Conservation (phyloP, 2,888 invertebrate genomes). For the Dynastes grantii region DNA sequence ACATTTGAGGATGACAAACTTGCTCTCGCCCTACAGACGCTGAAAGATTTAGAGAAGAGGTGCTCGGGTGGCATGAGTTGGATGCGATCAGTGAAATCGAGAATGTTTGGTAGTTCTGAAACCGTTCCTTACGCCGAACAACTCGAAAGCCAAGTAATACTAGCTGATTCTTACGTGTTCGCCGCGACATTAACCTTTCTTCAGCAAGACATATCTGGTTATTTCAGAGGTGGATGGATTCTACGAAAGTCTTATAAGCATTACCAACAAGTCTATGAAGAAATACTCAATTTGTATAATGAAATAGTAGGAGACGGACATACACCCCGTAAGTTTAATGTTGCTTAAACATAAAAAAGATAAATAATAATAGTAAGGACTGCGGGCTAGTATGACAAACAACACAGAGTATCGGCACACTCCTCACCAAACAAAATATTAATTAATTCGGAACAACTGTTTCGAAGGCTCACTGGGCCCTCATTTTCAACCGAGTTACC, state of each 20-base stretch:
- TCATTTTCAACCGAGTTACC: too few species aligned
- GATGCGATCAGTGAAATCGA: conserved; percentile 73
- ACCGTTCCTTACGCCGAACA: conserved; percentile 67
- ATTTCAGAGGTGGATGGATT: conserved; percentile 79
- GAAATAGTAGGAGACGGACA: conserved; percentile 68
- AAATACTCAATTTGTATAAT: conserved; percentile 74
- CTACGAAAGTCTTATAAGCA: conserved; percentile 81
- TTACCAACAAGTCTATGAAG: conserved; percentile 77
- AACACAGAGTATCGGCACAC: too few species aligned
- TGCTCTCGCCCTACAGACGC: conserved; percentile 72
- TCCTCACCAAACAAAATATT: too few species aligned
- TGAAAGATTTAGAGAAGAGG: conserved; percentile 69
- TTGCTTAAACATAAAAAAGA: background rate
- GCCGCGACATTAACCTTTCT: conserved; percentile 78
- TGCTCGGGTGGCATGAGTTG: conserved; percentile 68
- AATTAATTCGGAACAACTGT: too few species aligned
- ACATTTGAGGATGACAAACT: conserved; percentile 81
- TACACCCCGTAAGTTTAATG: conserved; percentile 57
- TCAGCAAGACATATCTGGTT: conserved; percentile 78
- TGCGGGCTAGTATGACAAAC: too few species aligned
- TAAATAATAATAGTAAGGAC: background rate
- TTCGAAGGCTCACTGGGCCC: too few species aligned
- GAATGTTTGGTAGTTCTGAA: conserved; percentile 67
- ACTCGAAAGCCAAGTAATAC: conserved; percentile 78
- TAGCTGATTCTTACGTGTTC: conserved; percentile 79